Base-by-base conservation (phyloP, 92 coral and sea anemone genomes). In the Meandrina meandrites region DNA sequence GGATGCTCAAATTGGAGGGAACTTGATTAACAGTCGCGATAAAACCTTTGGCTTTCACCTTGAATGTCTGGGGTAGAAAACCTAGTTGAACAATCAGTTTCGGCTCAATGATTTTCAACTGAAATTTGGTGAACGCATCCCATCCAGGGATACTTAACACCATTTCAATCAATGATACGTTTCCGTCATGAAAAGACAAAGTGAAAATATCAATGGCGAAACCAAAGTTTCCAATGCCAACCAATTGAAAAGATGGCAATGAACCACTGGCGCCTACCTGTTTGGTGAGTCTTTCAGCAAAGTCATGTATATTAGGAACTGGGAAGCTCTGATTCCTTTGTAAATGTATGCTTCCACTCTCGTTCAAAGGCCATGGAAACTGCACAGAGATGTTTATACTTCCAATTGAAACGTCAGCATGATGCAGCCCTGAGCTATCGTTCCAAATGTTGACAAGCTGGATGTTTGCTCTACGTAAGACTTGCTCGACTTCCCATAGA, bases 211-310 rank as follows among this genome's bases (percentile, higher is more conserved):
- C 88, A 67, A 89, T 75, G 8, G 94, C 75, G 18, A 89, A 69
- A 15, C 94, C 94, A 60, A 50, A 92, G 82, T 89, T 86, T 27
- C 90, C 89, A 83, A 92, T 75, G 80, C 94, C 94, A 22, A 84
- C 88, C 77, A 51, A 76, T 3, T 66, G 77, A 50, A 89, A 21
- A 56, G 81, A 60, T 30, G 94, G 94, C 45, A 86, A 79, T 8
- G 89, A 27, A 45, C 85, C 47, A 79, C 53, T 85, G 22, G 79
- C 60, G 13, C 92, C 92, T 81, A 92, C 85, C 89, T 89, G 94
- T 35, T 81, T 75, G 53, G 56, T 71, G 54, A 92, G 40, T 76
- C 74, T 60, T 15, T 6, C 60, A n/a, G 79, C 28, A 72, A 92
- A 89, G 18, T 34, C 75, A 35, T 40, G 40, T 36, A 89, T 73